These are phyloP conservation scores for Macropodus opercularis DNA, from an alignment of 2,797 vertebrate genomes.

Conservation along the genomic window DNA sequence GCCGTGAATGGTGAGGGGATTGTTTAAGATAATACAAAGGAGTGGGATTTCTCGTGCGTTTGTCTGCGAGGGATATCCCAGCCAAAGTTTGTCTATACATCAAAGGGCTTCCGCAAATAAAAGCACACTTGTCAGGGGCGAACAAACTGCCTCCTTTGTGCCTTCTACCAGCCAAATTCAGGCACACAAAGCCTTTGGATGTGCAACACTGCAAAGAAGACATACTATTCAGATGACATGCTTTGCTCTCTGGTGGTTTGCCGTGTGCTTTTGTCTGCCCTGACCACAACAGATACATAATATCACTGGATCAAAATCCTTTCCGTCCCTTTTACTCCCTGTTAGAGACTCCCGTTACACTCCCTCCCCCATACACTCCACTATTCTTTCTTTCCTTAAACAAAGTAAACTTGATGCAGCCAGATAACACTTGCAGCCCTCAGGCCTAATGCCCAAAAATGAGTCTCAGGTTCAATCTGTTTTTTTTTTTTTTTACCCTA, in stretches of 20 bases:
- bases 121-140: slow-evolving; percentile 86
- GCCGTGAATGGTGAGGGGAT: slow-evolving; percentile 80
- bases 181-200: slow-evolving; percentile 84
- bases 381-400: slow-evolving; percentile 83
- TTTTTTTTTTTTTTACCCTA: slow-evolving; percentile 36
- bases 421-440: slow-evolving; percentile 81
- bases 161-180: slow-evolving; percentile 81
- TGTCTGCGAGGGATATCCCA: slow-evolving; percentile 82
- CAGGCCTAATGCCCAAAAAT: slow-evolving; percentile 78
- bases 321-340: slow-evolving; percentile 79
- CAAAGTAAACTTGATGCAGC: slow-evolving; percentile 84
- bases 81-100: slow-evolving; percentile 85
- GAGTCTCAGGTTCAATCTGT: slow-evolving; percentile 75
- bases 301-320: slow-evolving; percentile 87
- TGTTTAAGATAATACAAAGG: slow-evolving; percentile 84
- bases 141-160: slow-evolving; percentile 88
- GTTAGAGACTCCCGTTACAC: slow-evolving; percentile 83
- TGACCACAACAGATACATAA: slow-evolving; percentile 84
- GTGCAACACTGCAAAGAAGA: slow-evolving; percentile 86
- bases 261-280: slow-evolving; percentile 81
- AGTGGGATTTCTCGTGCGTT: slow-evolving; percentile 84
- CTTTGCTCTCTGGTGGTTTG: slow-evolving; percentile 84
- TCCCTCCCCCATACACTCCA: slow-evolving; percentile 69
- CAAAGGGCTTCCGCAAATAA: slow-evolving; percentile 84
- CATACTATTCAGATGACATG: slow-evolving; percentile 86